Evolutionary conservation across 30 jellyfish, hydroid and myxozoan species (phyloP), one percentile per base, ranked within the genome.

Genomic region (Turritopsis rubra): DNA sequence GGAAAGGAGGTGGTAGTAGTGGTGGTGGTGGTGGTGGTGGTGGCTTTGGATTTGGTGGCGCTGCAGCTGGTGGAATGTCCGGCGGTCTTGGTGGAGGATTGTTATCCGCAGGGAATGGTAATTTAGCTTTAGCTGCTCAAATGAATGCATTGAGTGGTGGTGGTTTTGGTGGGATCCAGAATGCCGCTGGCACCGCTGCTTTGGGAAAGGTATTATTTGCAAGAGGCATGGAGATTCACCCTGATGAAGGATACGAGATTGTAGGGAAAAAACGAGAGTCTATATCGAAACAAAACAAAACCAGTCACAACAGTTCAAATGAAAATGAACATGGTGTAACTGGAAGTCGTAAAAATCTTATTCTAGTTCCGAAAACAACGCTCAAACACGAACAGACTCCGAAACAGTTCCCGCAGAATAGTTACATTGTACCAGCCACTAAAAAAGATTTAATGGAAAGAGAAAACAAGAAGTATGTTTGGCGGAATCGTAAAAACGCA

Each of bases 11-110:
- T 5, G 85, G 75, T 7, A 84, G 71, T 21, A 83, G 89, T 24
- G 19, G 81, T 65, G 5, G 90, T 7, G 84, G 87, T 72, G 80
- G 60, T 13, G 82, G 80, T 60, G 84, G 89, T 3, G 87, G 91
- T 19, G 78, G 52, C 26, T 88, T 81, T n/a, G 96, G 85, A 25
- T 87, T 79, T 13, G 91, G 79, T 0, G 88, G 71, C 1, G 86
- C 80, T 21, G 95, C 80, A 52, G 95, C 82, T 3, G 89, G 74
- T 28, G 89, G 87, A 18, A 84, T 28, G 52, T 79, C 72, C 1
- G 77, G 73, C 29, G 80, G 68, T 19, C 77, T 83, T 1, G 88
- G 88, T 18, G 94, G 85, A 4, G 0, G 77, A 1, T 68, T 68
- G 21, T 68, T 68, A 27, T n/a, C 31, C 77, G 21, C 77, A 8